Conservation (phyloP, 2,113 vertebrate genomes). For the Oreotragus oreotragus region DNA sequence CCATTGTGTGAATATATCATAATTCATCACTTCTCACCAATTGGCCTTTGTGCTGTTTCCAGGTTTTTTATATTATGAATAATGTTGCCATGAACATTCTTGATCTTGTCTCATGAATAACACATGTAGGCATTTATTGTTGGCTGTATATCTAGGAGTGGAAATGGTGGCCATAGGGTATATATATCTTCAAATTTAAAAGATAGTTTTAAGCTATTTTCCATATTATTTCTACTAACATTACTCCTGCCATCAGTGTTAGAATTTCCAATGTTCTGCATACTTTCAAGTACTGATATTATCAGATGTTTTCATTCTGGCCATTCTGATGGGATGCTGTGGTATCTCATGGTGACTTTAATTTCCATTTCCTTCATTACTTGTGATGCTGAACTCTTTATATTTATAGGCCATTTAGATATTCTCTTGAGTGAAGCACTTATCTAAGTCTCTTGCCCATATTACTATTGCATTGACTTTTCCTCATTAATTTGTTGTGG, state of each 20-base stretch:
- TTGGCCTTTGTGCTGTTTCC: not conserved
- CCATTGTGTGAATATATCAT: not conserved
- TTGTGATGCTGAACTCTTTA: not conserved
- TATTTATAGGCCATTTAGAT: not conserved
- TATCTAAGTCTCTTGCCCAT: not conserved
- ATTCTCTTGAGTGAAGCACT: not conserved
- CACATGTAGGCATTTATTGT: not conserved
- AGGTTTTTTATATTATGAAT: not conserved
- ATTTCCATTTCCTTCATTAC: not conserved
- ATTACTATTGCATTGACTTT: not conserved
- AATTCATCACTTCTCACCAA: not conserved
- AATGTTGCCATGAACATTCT: not conserved
- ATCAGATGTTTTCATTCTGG: not conserved
- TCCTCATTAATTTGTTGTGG: not conserved
- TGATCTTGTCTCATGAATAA: not conserved
- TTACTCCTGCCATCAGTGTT: not conserved
- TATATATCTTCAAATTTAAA: not conserved
- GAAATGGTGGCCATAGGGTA: not conserved
- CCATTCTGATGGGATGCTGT: not conserved
- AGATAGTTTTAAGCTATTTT: not conserved
- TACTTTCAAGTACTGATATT: not conserved
- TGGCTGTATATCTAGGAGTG: not conserved
- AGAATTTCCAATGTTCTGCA: not conserved
- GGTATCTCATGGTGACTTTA: not conserved
- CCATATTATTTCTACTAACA: not conserved